These are phyloP conservation scores for Drosophila sulfurigaster DNA, from an alignment of 1,140 invertebrate species.

Conservation along the genomic window DNA sequence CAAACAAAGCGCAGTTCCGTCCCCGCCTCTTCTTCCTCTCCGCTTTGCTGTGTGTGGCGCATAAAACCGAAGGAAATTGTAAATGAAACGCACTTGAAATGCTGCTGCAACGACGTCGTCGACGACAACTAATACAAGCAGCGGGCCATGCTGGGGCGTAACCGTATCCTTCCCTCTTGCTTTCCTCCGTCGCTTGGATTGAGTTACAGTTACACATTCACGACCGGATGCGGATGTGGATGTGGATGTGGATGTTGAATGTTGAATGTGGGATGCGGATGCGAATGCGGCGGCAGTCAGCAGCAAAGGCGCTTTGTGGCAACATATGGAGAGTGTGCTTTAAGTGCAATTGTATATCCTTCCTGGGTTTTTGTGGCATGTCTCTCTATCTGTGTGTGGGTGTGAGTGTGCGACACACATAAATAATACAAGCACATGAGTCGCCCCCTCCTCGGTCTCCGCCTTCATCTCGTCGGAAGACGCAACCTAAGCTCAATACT, in stretches of 20 bases:
- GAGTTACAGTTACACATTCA: constrained; percentile 55
- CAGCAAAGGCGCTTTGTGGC: constrained; percentile 70
- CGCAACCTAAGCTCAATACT: constrained; percentile 53
- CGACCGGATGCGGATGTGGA: constrained; percentile 56
- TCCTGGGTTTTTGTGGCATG: constrained; percentile 65
- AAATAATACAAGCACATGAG: constrained; percentile 71
- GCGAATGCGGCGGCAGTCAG: constrained; percentile 28
- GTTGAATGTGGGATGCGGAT: background rate
- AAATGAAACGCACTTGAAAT: constrained; percentile 81
- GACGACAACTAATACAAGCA: constrained; percentile 23
- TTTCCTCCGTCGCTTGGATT: constrained; percentile 36
- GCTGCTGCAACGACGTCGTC: constrained; percentile 49
- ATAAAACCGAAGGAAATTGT: constrained; percentile 78
- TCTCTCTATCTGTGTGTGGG: constrained; percentile 27
- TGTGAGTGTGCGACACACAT: constrained; percentile 57
- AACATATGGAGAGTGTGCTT: constrained; percentile 76
- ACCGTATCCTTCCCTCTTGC: constrained; percentile 30
- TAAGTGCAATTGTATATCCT: constrained; percentile 81
- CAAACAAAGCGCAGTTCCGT: background rate
- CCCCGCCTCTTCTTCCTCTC: background rate
- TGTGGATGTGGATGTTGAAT: constrained; percentile 30
- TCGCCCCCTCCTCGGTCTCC: background rate
- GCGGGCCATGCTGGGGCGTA: constrained; percentile 37
- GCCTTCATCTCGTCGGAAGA: background rate
- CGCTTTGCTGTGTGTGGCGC: constrained; percentile 55